Percentiles rank a stretch among this genome's conserved stretches.
phyloP scores from a whole-genome alignment of 1,140 invertebrate genomes.

The Watersipora subatra region DNA sequence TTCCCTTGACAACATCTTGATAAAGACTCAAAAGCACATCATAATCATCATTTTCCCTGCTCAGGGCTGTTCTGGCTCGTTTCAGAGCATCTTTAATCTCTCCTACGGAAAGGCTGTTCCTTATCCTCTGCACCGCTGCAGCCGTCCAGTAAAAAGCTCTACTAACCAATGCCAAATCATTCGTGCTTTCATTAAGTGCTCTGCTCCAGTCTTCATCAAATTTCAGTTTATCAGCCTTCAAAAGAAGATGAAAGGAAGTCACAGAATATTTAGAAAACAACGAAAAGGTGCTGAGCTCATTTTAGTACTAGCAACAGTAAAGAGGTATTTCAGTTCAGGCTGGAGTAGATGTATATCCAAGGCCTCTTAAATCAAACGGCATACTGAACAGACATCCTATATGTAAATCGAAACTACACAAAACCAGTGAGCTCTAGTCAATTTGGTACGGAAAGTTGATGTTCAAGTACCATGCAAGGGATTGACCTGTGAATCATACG shows the following conservation, averaged over 20 bases:
- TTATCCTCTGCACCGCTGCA: neutral
- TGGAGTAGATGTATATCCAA: no score
- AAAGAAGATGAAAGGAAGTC: no score
- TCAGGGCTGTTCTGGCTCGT: neutral
- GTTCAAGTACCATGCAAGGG: no score
- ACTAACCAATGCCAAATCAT: neutral
- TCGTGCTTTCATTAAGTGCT: neutral
- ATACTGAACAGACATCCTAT: no score
- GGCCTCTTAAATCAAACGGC: no score
- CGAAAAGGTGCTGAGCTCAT: no score
- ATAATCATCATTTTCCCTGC: neutral
- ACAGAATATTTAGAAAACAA: neutral
- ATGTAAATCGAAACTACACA: no score
- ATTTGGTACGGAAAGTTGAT: no score
- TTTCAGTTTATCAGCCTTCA: neutral
- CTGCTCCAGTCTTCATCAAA: neutral
- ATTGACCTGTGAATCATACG: no score
- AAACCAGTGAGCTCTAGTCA: no score
- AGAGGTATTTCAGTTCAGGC: no score
- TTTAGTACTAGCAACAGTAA: no score
- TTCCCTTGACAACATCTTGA: neutral
- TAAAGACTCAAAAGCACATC: neutral
- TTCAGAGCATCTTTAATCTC: neutral
- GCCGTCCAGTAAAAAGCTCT: neutral
- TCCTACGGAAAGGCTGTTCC: neutral